A percentile compares a stretch with the other conserved stretches of the same genome.
Evolutionary conservation across 2,113 vertebrate species (phyloP).

Genomic region (Seriola quinqueradiata): DNA sequence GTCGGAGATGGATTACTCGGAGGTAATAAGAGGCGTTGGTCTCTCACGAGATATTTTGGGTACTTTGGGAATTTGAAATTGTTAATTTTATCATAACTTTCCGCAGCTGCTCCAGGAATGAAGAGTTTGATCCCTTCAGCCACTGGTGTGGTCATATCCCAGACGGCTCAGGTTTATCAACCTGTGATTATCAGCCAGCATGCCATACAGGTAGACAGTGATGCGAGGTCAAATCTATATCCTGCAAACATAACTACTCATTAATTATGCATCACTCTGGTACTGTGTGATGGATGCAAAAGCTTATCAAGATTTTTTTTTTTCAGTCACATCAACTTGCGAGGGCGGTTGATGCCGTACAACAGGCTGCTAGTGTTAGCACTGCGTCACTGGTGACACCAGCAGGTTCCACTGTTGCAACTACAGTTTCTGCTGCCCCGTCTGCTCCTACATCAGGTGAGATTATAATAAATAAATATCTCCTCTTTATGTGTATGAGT

Average conservation of each 20-base stretch:
- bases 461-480: not conserved
- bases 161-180: slow-evolving; percentile 91
- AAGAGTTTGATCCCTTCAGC: slow-evolving; percentile 82
- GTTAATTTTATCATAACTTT: slow-evolving; percentile 15
- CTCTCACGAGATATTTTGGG: not conserved
- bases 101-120: slow-evolving; percentile 78
- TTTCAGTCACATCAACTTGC: slow-evolving; percentile 36
- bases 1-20: slow-evolving; percentile 73
- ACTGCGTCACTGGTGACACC: slow-evolving; percentile 37
- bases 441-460: slow-evolving; percentile 44
- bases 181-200: slow-evolving; percentile 84
- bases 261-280: not conserved
- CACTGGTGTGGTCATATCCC: slow-evolving; percentile 89
- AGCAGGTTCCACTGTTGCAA: slow-evolving; percentile 18
- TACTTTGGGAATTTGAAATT: not conserved
- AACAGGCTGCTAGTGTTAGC: slow-evolving; percentile 23
- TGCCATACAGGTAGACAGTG: slow-evolving; percentile 85
- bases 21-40: slow-evolving; percentile 57
- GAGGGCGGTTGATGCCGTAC: slow-evolving; percentile 35
- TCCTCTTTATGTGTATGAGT: not conserved
- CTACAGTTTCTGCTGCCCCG: slow-evolving; percentile 22
- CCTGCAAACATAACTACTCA: not conserved
- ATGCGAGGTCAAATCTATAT: not conserved
- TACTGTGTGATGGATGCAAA: not conserved
- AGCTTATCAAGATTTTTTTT: not conserved